Percentiles rank a stretch among this genome's conserved stretches.
These are phyloP conservation scores for Altica lythri DNA, from an alignment of 2,888 invertebrate genomes.

Conservation along the genomic window DNA sequence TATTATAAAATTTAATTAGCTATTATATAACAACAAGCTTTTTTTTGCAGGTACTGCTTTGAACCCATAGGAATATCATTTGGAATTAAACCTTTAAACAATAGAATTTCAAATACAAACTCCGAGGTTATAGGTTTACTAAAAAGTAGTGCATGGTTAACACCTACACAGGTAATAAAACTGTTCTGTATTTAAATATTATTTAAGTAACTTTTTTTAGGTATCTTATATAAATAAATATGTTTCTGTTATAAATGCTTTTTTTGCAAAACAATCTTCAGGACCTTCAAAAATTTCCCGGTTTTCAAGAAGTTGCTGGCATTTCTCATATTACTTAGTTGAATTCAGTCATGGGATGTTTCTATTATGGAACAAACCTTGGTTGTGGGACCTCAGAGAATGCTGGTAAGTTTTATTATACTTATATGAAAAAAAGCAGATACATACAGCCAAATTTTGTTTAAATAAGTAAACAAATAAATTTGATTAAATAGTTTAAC, in stretches of 20 bases:
- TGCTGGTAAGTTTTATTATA: constrained; percentile 24
- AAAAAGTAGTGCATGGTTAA: neutral
- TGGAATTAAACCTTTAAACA: constrained; percentile 4
- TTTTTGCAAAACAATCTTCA: neutral
- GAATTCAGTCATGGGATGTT: constrained; percentile 4
- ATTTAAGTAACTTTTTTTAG: constrained; percentile 8
- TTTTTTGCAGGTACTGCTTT: constrained; percentile 13
- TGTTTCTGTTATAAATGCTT: neutral
- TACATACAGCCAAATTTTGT: too few species aligned
- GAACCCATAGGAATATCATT: constrained; percentile 13
- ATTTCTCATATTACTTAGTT: constrained; percentile 5
- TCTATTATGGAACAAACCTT: constrained; percentile 11
- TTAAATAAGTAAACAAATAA: too few species aligned
- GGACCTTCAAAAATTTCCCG: neutral
- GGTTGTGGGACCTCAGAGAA: constrained; percentile 12
- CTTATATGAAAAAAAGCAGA: too few species aligned
- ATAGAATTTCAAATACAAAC: neutral
- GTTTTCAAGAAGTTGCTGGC: constrained; percentile 14
- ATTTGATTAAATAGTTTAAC: too few species aligned
- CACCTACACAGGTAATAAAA: constrained; percentile 4
- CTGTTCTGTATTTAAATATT: neutral
- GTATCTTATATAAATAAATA: constrained; percentile 5
- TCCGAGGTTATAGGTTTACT: neutral
- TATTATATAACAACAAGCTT: too few species aligned
- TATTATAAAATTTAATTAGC: too few species aligned